Conservation (phyloP, 2,888 invertebrate species). For the Blastobasis lacticolella region DNA sequence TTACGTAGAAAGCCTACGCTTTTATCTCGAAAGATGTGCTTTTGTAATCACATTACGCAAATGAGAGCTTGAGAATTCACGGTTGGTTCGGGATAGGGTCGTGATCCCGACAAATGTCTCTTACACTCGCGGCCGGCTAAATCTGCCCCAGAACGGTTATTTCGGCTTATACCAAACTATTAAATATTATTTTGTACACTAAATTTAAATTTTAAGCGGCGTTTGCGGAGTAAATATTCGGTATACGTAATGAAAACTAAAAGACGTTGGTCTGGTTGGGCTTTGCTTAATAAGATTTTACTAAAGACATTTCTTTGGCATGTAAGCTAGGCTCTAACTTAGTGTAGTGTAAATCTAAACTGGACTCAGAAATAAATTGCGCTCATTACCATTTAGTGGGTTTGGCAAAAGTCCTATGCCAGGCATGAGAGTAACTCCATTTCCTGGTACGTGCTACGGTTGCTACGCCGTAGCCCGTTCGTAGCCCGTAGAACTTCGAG, state of each 20-base stretch:
- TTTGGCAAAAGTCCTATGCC: slow-evolving; percentile 54
- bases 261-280: no score
- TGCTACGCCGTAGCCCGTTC: slow-evolving; percentile 40
- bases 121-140: slow-evolving; percentile 49
- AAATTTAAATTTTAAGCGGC: background rate
- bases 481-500: slow-evolving; percentile 44
- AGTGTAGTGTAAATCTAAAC: slow-evolving; percentile 19
- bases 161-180: slow-evolving; percentile 8
- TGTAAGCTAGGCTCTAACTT: background rate
- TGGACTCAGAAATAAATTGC: slow-evolving; percentile 38
- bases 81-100: slow-evolving; percentile 60
- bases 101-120: slow-evolving; percentile 63
- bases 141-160: slow-evolving; percentile 39
- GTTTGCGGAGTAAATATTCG: no score
- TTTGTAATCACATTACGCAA: slow-evolving; percentile 73
- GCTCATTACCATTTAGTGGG: slow-evolving; percentile 57
- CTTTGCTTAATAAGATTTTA: no score
- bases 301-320: no score
- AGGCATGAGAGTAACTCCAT: slow-evolving; percentile 56
- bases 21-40: slow-evolving; percentile 70
- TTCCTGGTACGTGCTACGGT: slow-evolving; percentile 62
- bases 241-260: no score
- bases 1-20: slow-evolving; percentile 62
- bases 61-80: slow-evolving; percentile 65
- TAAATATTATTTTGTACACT: background rate